These are phyloP conservation scores for Dryomyza anilis DNA, from an alignment of 2,888 invertebrate genomes.

Conservation along the genomic window DNA sequence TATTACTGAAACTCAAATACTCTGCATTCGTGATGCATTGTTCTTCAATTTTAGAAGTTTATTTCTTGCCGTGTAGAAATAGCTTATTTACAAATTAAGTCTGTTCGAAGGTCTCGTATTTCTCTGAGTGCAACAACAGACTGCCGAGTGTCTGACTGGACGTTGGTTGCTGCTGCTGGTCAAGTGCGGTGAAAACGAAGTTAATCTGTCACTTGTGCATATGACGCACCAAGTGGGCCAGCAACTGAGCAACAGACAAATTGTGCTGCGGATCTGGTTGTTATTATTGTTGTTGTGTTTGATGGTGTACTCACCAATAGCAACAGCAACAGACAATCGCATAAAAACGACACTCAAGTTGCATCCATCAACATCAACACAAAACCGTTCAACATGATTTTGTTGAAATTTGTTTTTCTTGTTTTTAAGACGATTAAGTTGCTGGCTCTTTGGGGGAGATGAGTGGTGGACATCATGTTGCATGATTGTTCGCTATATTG, in stretches of 20 bases:
- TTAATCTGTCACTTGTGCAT: conserved; percentile 12
- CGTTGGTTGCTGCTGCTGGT: too few species aligned
- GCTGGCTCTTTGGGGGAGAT: too few species aligned
- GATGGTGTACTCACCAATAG: not conserved
- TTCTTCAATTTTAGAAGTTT: too few species aligned
- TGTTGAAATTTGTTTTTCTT: not conserved
- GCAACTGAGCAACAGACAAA: conserved; percentile 14
- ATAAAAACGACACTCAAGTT: conserved; percentile 1
- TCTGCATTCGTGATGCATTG: too few species aligned
- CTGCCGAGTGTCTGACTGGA: too few species aligned
- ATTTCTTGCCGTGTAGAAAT: too few species aligned
- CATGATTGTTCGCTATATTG: too few species aligned
- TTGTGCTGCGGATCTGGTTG: not conserved
- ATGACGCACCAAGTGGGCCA: conserved; percentile 7
- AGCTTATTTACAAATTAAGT: too few species aligned
- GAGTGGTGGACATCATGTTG: too few species aligned
- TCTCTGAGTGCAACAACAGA: too few species aligned
- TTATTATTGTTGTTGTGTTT: not conserved
- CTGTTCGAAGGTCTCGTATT: too few species aligned
- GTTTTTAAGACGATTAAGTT: conserved; percentile 6
- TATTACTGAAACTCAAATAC: too few species aligned
- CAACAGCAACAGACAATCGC: conserved; percentile 7
- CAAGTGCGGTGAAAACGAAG: not conserved
- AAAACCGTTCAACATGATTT: not conserved
- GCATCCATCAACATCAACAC: not conserved